Evolutionary conservation across 2,888 invertebrate genomes (phyloP), one percentile per base, ranked within the genome.

Genomic region (Diarsia brunnea): DNA sequence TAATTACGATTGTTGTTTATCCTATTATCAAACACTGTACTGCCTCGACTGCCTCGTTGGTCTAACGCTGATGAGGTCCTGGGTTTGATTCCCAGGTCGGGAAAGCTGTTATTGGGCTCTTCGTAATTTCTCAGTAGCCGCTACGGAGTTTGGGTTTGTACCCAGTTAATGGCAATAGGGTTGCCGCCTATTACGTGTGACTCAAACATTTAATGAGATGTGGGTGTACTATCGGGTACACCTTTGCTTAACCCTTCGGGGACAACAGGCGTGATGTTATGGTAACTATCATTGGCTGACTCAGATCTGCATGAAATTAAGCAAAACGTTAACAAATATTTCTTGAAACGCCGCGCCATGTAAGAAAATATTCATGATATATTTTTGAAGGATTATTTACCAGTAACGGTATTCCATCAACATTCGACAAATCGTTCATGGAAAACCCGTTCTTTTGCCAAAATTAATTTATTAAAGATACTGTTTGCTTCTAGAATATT

Each of bases 351-450:
- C 49, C 47, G 7, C 49, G 16, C 0, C 3, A 3, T 38, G 1
- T 27, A 14, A 21, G 43, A n/a, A 58, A 43, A 10, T 75, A 45
- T 60, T 45, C 31, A 10, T 53, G 31, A 19, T 11, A 38, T 4
- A 2, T 43, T 60, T 68, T 47, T n/a, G 2, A 68, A 58, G 2
- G 2, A 45, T 45, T 43, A 24, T 49, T 69, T 58, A 60, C 63
- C 49, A 51, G 31, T 19, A 8, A 60, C 7, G 49, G 43, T n/a
- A 78, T 55, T 19, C 43, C 27, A 71, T 69, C 16, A 51, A 71
- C 11, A 38, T 64, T 69, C 43, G 14, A 74, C 5, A 61, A 51
- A 66, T 31, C 16, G 5, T 16, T 70, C 11, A 61, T 71, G 2
- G 10, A 71, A 70, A 55, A 31, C 4, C 8, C 21, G 49, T 74